phyloP scores from a whole-genome alignment of 2,113 vertebrate species.

The Noturus placidus region DNA sequence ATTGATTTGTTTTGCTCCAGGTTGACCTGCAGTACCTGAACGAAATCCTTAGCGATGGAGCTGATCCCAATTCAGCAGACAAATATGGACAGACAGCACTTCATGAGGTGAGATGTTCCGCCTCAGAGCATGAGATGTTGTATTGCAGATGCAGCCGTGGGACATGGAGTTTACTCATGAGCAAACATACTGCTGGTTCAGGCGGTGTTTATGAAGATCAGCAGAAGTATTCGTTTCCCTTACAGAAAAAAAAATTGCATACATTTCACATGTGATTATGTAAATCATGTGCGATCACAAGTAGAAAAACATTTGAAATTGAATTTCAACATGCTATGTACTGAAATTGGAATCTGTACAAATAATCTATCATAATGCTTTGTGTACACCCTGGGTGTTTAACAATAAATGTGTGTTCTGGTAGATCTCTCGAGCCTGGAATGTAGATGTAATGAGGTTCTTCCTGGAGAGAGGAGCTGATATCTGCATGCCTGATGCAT shows the following conservation, averaged over 20 bases:
- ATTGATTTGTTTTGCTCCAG: slow-evolving; percentile 45
- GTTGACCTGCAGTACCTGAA: slow-evolving; percentile 66
- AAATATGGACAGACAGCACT: slow-evolving; percentile 68
- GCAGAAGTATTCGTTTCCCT: background rate
- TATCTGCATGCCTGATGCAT: slow-evolving; percentile 56
- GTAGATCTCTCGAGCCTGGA: slow-evolving; percentile 70
- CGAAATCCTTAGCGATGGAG: slow-evolving; percentile 58
- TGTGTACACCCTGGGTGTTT: background rate
- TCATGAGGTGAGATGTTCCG: slow-evolving; percentile 66
- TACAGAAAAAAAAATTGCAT: background rate
- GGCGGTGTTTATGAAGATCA: background rate
- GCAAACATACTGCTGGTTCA: slow-evolving; percentile 2
- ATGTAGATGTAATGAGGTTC: slow-evolving; percentile 69
- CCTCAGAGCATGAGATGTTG: background rate
- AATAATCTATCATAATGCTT: background rate
- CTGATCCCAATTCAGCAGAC: slow-evolving; percentile 65
- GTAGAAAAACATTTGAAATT: background rate
- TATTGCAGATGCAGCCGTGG: background rate
- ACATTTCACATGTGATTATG: background rate
- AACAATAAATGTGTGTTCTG: background rate
- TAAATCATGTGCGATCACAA: background rate
- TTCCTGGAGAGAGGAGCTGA: slow-evolving; percentile 67
- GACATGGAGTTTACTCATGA: background rate
- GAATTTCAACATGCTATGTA: background rate
- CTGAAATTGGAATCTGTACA: background rate